Conservation (phyloP, 2,888 invertebrate species). For the Cacoxenus indagator region DNA sequence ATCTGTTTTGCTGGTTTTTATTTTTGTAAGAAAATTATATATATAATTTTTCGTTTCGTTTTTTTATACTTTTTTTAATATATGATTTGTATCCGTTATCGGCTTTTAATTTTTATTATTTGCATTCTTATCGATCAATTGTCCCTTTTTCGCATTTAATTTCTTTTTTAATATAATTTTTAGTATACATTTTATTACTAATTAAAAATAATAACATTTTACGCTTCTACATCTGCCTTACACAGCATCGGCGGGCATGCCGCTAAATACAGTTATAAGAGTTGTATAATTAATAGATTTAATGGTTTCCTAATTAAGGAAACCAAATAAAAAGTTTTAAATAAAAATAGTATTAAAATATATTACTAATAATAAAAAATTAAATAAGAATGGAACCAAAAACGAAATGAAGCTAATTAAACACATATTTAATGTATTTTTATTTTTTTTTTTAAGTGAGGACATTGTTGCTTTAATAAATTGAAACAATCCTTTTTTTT, state of each 20-base stretch:
- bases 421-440: no score
- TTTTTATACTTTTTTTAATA: slow-evolving; percentile 23
- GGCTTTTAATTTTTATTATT: slow-evolving; percentile 23
- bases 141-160: background rate
- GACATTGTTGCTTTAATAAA: no score
- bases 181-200: slow-evolving; percentile 39
- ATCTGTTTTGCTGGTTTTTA: background rate
- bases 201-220: slow-evolving; percentile 37
- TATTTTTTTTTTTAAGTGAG: no score
- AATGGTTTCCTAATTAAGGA: background rate
- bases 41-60: slow-evolving; percentile 19
- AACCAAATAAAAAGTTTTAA: background rate
- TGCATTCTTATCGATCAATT: background rate
- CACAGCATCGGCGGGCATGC: background rate
- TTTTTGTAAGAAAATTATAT: slow-evolving; percentile 10
- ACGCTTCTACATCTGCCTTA: background rate
- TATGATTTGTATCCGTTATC: slow-evolving; percentile 1
- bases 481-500: no score
- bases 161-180: slow-evolving; percentile 26
- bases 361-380: no score
- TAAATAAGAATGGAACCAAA: no score
- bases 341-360: background rate
- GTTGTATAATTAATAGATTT: background rate
- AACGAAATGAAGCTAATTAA: no score
- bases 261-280: background rate